Evolutionary conservation across 1,140 invertebrate species (phyloP).

Genomic region (Leptinotarsa texana): DNA sequence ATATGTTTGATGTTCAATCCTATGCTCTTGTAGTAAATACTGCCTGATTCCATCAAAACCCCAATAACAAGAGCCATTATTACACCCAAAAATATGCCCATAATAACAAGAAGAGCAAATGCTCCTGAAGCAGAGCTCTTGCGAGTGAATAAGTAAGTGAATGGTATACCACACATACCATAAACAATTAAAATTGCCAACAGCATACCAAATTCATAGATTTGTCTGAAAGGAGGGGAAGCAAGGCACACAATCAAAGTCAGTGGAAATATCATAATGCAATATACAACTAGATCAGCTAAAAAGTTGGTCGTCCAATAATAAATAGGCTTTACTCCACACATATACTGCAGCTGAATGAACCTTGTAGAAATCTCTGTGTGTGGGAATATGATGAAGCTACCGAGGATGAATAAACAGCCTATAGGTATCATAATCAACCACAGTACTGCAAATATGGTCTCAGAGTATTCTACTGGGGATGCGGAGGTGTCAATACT

Average conservation of each 20-base stretch:
- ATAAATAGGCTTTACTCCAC: constrained; percentile 60
- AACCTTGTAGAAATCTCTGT: constrained; percentile 58
- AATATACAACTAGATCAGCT: constrained; percentile 58
- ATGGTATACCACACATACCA: constrained; percentile 44
- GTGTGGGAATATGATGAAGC: constrained; percentile 61
- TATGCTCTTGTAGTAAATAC: constrained; percentile 35
- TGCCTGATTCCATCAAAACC: constrained; percentile 36
- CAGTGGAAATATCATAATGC: constrained; percentile 26
- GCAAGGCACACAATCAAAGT: constrained; percentile 8
- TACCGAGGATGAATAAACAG: constrained; percentile 43
- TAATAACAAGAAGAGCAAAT: constrained; percentile 43
- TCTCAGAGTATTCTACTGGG: constrained; percentile 38
- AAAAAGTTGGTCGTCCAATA: constrained; percentile 65
- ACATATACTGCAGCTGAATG: constrained; percentile 69
- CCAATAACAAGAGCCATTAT: constrained; percentile 40
- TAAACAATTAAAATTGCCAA: constrained; percentile 40
- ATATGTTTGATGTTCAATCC: constrained; percentile 33
- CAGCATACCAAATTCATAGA: constrained; percentile 25
- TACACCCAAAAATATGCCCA: constrained; percentile 45
- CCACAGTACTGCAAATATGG: constrained; percentile 45
- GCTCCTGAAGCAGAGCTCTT: constrained; percentile 44
- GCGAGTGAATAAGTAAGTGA: constrained; percentile 47
- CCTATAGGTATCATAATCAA: constrained; percentile 48
- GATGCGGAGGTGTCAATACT: constrained; percentile 15
- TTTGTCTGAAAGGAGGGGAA: constrained; percentile 10